A percentile compares a stretch with the other conserved stretches of the same genome.
Conservation (phyloP, 1,140 invertebrate species). For the Leptoteleia sp. region DNA sequence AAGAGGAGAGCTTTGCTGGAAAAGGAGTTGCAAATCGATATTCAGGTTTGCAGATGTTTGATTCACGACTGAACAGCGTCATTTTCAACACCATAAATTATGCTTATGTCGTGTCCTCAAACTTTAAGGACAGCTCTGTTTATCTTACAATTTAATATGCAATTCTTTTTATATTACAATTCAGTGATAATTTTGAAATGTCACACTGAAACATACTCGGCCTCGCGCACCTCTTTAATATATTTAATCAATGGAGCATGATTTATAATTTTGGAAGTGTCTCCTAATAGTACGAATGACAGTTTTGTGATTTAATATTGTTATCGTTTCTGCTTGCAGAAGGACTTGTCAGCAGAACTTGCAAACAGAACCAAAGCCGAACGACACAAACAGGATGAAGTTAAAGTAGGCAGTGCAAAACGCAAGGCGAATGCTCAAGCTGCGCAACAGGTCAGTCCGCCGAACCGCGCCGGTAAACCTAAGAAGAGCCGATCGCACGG, state of each 20-base stretch:
- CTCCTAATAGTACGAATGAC: background rate
- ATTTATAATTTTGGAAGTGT: conserved; percentile 52
- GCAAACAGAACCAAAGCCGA: conserved; percentile 86
- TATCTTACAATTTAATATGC: no score
- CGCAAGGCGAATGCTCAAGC: conserved; percentile 82
- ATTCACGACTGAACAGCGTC: no score
- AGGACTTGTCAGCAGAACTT: conserved; percentile 86
- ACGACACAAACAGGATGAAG: conserved; percentile 87
- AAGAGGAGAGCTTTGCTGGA: no score
- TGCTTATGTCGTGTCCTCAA: no score
- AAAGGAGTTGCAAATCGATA: no score
- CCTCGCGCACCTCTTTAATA: no score
- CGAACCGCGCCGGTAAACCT: conserved; percentile 73
- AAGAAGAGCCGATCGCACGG: conserved; percentile 74
- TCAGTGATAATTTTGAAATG: no score
- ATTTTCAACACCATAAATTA: no score
- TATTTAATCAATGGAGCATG: conserved; percentile 43
- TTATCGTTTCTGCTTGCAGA: conserved; percentile 76
- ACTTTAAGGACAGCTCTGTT: no score
- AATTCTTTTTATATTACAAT: no score
- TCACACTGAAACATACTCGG: no score
- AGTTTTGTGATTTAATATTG: conserved; percentile 6
- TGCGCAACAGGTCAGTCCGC: conserved; percentile 79
- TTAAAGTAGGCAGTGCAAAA: conserved; percentile 83
- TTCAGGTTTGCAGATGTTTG: no score